These are phyloP conservation scores for Knipowitschia caucasica DNA, from an alignment of 2,797 vertebrate genomes.

Conservation along the genomic window DNA sequence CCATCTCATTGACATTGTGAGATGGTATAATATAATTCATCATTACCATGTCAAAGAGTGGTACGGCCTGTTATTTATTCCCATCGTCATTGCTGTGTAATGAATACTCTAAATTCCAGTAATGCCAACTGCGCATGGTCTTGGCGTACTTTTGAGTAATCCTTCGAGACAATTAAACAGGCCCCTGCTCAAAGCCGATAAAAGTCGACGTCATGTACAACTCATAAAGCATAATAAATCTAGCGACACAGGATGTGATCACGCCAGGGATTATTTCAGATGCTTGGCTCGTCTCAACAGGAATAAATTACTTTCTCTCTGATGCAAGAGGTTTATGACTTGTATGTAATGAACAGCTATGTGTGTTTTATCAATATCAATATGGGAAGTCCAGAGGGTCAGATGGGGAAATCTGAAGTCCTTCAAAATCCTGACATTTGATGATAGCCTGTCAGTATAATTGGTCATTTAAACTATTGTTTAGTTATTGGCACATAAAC, in stretches of 20 bases:
- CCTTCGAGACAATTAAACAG: conserved; percentile 45
- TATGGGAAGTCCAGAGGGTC: conserved; percentile 41
- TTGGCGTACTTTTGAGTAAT: conserved; percentile 36
- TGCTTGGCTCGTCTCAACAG: conserved; percentile 34
- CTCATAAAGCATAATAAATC: conserved; percentile 42
- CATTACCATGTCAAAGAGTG: conserved; percentile 17
- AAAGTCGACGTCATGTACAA: conserved; percentile 32
- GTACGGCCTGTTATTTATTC: neutral
- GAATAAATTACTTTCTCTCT: conserved; percentile 42
- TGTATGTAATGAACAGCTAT: conserved; percentile 45
- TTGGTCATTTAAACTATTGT: neutral
- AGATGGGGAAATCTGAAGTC: conserved; percentile 47
- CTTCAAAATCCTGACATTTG: conserved; percentile 20
- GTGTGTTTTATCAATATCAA: conserved; percentile 58
- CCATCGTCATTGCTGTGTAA: conserved; percentile 8
- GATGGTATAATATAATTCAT: conserved; percentile 16
- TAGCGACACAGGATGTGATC: conserved; percentile 24
- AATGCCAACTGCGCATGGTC: conserved; percentile 41
- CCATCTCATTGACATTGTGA: neutral
- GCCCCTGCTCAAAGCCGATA: conserved; percentile 26
- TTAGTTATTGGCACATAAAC: neutral
- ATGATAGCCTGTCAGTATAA: neutral
- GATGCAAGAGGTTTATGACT: conserved; percentile 46
- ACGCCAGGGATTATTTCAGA: conserved; percentile 54
- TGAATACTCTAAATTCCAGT: conserved; percentile 48